Percentiles rank a stretch among this genome's conserved stretches.
phyloP scores from a whole-genome alignment of 2,797 vertebrate species.

The Leuciscus waleckii region DNA sequence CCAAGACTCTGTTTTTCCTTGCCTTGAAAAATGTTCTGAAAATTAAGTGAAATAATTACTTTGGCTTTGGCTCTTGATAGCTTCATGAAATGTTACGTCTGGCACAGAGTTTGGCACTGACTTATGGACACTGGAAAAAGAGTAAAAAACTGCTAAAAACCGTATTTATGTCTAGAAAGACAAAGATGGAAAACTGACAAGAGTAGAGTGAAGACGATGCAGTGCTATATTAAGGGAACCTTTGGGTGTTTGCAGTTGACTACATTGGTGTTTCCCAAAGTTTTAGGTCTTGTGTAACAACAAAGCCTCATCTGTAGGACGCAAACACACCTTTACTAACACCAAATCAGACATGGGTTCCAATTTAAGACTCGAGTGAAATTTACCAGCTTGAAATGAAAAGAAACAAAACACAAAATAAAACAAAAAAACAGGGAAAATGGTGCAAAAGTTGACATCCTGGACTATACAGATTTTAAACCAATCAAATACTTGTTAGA shows the following conservation, averaged over 20 bases:
- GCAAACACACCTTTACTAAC: neutral
- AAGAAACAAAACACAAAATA: neutral
- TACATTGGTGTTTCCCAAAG: neutral
- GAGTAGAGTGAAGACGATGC: neutral
- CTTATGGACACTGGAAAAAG: slow-evolving; percentile 32
- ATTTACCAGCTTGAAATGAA: neutral
- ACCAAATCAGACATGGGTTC: neutral
- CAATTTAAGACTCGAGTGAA: neutral
- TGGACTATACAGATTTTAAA: neutral
- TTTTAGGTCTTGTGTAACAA: neutral
- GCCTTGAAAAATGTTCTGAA: slow-evolving; percentile 46
- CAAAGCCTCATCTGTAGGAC: neutral
- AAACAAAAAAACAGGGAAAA: neutral
- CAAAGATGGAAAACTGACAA: slow-evolving; percentile 22
- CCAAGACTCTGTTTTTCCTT: slow-evolving; percentile 52
- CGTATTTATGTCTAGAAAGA: slow-evolving; percentile 27
- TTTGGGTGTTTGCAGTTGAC: neutral
- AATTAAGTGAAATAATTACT: slow-evolving; percentile 57
- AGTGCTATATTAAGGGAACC: slow-evolving; percentile 18
- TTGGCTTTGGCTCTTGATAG: slow-evolving; percentile 35
- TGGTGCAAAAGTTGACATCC: neutral
- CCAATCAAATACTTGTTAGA: too few species aligned
- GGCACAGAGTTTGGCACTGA: slow-evolving; percentile 38
- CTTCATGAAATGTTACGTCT: slow-evolving; percentile 49
- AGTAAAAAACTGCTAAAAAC: slow-evolving; percentile 6